Percentiles rank a stretch among this genome's conserved stretches.
Evolutionary conservation across 1,140 invertebrate species (phyloP).

Genomic region (Drosophila nigromelanica): DNA sequence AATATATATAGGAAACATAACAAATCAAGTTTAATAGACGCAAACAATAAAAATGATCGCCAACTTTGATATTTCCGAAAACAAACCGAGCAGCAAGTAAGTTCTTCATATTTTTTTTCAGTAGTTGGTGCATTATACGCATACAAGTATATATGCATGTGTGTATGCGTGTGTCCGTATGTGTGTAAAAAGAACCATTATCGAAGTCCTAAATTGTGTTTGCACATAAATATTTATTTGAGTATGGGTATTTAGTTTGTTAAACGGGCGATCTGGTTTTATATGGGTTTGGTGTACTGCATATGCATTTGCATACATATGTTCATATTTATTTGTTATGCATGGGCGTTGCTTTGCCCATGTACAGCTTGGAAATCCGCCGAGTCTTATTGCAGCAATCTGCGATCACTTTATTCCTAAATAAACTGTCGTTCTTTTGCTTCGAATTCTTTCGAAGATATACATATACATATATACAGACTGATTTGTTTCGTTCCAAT

Average conservation of each 20-base stretch:
- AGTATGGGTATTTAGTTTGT: not conserved
- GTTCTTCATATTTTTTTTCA: conserved; percentile 36
- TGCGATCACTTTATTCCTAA: too few relatives aligned
- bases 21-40: conserved; percentile 14
- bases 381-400: too few relatives aligned
- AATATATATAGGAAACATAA: not conserved
- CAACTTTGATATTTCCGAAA: conserved; percentile 72
- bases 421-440: not conserved
- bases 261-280: not conserved
- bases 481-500: conserved; percentile 18
- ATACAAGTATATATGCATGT: conserved; percentile 4
- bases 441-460: not conserved
- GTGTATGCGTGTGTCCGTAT: not conserved
- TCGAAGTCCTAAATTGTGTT: not conserved
- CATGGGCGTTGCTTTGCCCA: too few relatives aligned
- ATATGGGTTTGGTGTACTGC: not conserved
- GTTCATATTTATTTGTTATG: too few relatives aligned
- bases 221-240: not conserved
- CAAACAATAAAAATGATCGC: conserved; percentile 61
- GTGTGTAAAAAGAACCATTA: conserved; percentile 1
- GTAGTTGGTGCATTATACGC: not conserved
- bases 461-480: conserved; percentile 8
- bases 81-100: conserved; percentile 79
- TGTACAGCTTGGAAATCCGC: too few relatives aligned
- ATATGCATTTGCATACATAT: not conserved